Evolutionary conservation across 37 sponge, comb jelly and placozoan genomes (phyloP).

Genomic region (Halisarca cf. caerulea): DNA sequence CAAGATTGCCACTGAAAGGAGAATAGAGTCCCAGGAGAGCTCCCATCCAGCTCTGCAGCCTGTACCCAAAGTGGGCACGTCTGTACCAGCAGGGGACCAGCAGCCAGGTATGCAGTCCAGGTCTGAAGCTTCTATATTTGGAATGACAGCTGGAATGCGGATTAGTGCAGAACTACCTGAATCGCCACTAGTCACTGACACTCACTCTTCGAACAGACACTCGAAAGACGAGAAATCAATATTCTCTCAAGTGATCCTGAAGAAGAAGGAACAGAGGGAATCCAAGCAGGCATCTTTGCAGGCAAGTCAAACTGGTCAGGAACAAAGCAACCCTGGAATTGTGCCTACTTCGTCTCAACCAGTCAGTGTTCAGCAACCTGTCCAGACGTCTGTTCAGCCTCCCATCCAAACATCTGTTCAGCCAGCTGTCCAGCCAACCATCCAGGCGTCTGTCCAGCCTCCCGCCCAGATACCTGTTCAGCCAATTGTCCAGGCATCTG

Average conservation of each 20-base stretch:
- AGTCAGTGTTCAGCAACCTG: no score
- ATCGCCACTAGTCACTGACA: neutral
- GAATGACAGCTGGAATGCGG: neutral
- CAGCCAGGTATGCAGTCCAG: neutral
- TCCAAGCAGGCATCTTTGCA: neutral
- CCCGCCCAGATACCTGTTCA: no score
- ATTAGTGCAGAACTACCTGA: no score
- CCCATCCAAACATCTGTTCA: no score
- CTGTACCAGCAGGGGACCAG: neutral
- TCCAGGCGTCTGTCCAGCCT: no score
- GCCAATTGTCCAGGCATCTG: no score
- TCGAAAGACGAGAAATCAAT: neutral
- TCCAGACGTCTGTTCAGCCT: no score
- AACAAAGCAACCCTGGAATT: no score
- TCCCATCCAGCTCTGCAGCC: neutral
- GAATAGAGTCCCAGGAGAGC: neutral
- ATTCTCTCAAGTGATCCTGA: constrained; percentile 4
- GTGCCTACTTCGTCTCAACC: no score
- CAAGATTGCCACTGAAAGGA: neutral
- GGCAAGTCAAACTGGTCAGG: neutral
- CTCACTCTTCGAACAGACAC: neutral
- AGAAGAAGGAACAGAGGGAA: neutral
- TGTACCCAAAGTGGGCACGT: neutral
- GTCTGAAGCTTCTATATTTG: constrained; percentile 10
- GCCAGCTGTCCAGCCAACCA: no score